These are phyloP conservation scores for Lasaia peninsularis DNA, from an alignment of 1,140 invertebrate species.

Conservation along the genomic window DNA sequence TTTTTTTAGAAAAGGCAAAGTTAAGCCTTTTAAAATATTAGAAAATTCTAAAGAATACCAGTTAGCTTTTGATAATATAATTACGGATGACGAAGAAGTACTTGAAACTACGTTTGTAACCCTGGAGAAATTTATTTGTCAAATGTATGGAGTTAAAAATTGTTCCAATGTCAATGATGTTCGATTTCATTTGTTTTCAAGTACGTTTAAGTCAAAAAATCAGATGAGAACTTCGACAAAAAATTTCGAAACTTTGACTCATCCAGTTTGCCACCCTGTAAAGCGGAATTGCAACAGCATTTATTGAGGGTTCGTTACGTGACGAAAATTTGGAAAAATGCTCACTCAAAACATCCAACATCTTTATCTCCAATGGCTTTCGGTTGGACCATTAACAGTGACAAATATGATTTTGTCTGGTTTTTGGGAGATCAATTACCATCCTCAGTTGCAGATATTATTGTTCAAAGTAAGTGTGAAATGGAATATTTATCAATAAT, in stretches of 20 bases:
- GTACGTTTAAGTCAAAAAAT: slow-evolving; percentile 20
- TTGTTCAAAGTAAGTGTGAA: slow-evolving; percentile 13
- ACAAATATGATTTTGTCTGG: slow-evolving; percentile 22
- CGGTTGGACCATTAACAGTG: slow-evolving; percentile 23
- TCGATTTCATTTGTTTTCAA: slow-evolving; percentile 24
- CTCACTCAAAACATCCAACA: slow-evolving; percentile 21
- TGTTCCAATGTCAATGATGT: slow-evolving; percentile 22
- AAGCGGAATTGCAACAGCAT: slow-evolving; percentile 24
- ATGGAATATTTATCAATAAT: slow-evolving; percentile 4
- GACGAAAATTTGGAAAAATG: slow-evolving; percentile 25
- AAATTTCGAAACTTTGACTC: slow-evolving; percentile 23
- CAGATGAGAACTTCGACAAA: slow-evolving; percentile 24
- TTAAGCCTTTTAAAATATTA: slow-evolving; percentile 19
- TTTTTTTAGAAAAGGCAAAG: slow-evolving; percentile 23
- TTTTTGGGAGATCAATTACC: slow-evolving; percentile 16
- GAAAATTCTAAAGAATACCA: slow-evolving; percentile 18
- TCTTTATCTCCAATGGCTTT: slow-evolving; percentile 17
- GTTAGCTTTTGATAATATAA: slow-evolving; percentile 13
- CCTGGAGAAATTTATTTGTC: slow-evolving; percentile 18
- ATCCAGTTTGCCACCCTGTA: slow-evolving; percentile 26
- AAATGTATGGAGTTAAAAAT: slow-evolving; percentile 21
- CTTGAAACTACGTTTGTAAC: slow-evolving; percentile 10
- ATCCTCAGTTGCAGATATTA: slow-evolving; percentile 13
- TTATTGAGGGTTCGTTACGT: slow-evolving; percentile 22
- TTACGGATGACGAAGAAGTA: slow-evolving; percentile 16